phyloP scores from a whole-genome alignment of 37 sponge, comb jelly and placozoan genomes.

The Halichondria panicea region DNA sequence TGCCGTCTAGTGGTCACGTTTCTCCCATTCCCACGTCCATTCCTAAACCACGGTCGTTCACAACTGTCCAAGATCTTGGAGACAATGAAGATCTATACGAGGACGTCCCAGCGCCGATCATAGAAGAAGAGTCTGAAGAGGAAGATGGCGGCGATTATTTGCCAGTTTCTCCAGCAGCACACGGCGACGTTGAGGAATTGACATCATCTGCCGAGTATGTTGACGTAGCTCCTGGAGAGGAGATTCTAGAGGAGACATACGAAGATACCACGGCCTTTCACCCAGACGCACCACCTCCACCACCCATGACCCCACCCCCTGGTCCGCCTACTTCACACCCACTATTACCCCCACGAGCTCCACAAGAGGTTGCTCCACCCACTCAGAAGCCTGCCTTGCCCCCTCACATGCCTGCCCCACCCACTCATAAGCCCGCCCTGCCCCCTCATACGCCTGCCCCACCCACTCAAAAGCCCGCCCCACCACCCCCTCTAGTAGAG shows the following conservation, averaged over 20 bases:
- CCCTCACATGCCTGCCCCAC: conserved; percentile 3
- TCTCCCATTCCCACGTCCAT: not conserved
- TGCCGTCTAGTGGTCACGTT: not conserved
- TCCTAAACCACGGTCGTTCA: not conserved
- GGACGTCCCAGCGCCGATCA: not conserved
- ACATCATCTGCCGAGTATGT: conserved; percentile 52
- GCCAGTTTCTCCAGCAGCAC: conserved; percentile 5
- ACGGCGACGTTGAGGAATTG: not conserved
- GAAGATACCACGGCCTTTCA: conserved; percentile 15
- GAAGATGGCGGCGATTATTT: conserved; percentile 15
- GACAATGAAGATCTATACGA: conserved; percentile 2
- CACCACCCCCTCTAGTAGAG: conserved; percentile 10
- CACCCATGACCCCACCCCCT: conserved; percentile 9
- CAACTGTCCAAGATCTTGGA: not conserved
- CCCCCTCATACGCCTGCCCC: conserved; percentile 9
- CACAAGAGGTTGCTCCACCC: not conserved
- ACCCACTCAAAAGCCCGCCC: conserved; percentile 9
- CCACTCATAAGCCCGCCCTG: conserved; percentile 8
- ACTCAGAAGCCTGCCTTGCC: conserved; percentile 5
- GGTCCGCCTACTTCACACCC: not conserved
- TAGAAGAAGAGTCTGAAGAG: conserved; percentile 10
- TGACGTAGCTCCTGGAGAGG: conserved; percentile 15
- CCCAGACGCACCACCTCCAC: conserved; percentile 10
- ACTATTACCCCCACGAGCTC: not conserved
- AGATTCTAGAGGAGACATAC: conserved; percentile 4